Conservation (phyloP, 2,113 vertebrate species). For the Ifrita kowaldi region DNA sequence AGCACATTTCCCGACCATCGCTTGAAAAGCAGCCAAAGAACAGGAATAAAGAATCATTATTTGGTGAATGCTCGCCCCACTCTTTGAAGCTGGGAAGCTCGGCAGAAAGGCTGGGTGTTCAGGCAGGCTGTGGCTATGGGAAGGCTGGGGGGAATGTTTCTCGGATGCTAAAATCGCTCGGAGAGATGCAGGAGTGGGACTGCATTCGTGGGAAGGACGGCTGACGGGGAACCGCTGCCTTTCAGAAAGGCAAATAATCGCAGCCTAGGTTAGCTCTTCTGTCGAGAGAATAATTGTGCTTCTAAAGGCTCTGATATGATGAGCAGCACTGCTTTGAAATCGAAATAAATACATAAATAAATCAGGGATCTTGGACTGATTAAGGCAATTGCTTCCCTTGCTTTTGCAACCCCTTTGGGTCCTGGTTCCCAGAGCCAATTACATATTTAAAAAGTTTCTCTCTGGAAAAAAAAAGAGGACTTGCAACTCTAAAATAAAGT, state of each 20-base stretch:
- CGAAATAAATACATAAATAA: conserved; percentile 71
- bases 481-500: conserved; percentile 66
- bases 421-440: conserved; percentile 67
- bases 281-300: conserved; percentile 64
- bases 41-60: background rate
- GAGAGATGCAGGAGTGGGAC: background rate
- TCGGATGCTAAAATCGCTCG: background rate
- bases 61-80: background rate
- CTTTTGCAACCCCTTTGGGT: conserved; percentile 61
- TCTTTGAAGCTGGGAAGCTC: conserved; percentile 53
- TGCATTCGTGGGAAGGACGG: background rate
- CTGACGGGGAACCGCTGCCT: background rate
- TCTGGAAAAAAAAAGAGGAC: background rate
- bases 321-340: conserved; percentile 61
- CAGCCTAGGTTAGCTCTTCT: conserved; percentile 55
- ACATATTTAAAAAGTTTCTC: conserved; percentile 66
- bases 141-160: conserved; percentile 30
- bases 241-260: conserved; percentile 62
- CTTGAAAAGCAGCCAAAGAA: conserved; percentile 15
- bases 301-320: conserved; percentile 62
- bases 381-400: conserved; percentile 62
- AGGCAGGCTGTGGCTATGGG: background rate
- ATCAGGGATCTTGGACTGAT: conserved; percentile 64
- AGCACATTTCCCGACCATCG: background rate
- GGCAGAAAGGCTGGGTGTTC: background rate